Conservation (phyloP, 2,888 invertebrate species). For the Tenthredo livida region DNA sequence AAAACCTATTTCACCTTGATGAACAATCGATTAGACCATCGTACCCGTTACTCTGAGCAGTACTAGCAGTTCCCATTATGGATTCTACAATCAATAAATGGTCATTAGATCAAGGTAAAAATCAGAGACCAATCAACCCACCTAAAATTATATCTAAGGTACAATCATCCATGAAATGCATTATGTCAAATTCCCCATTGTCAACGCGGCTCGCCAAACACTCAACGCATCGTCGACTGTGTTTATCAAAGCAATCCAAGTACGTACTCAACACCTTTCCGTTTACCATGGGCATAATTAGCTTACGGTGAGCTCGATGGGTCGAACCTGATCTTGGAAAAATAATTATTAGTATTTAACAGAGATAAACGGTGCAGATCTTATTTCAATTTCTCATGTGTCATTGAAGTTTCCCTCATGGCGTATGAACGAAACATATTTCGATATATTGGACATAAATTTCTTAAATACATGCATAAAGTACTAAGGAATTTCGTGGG, state of each 20-base stretch:
- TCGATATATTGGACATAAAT: too few species aligned
- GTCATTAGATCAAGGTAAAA: too few species aligned
- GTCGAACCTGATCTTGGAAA: conserved; percentile 12
- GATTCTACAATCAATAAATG: conserved; percentile 58
- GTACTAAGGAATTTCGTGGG: not conserved
- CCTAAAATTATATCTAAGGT: conserved; percentile 63
- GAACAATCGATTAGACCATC: conserved; percentile 58
- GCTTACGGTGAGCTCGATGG: conserved; percentile 1
- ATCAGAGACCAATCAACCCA: conserved; percentile 31
- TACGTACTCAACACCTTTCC: not conserved
- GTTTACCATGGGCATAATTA: conserved; percentile 20
- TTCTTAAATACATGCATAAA: not conserved
- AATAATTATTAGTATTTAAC: not conserved
- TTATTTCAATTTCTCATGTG: too few species aligned
- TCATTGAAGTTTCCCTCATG: too few species aligned
- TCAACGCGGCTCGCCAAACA: conserved; percentile 58
- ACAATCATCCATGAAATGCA: conserved; percentile 59
- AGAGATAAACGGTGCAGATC: too few species aligned
- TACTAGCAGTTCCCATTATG: conserved; percentile 62
- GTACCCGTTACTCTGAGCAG: conserved; percentile 57
- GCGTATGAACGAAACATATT: too few species aligned
- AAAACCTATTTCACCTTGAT: not conserved
- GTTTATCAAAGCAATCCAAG: conserved; percentile 57
- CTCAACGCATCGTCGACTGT: conserved; percentile 59
- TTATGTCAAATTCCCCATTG: conserved; percentile 61